A percentile compares a stretch with the other conserved stretches of the same genome.
Evolutionary conservation across 2,113 vertebrate species (phyloP).

Genomic region (Barbus barbus): DNA sequence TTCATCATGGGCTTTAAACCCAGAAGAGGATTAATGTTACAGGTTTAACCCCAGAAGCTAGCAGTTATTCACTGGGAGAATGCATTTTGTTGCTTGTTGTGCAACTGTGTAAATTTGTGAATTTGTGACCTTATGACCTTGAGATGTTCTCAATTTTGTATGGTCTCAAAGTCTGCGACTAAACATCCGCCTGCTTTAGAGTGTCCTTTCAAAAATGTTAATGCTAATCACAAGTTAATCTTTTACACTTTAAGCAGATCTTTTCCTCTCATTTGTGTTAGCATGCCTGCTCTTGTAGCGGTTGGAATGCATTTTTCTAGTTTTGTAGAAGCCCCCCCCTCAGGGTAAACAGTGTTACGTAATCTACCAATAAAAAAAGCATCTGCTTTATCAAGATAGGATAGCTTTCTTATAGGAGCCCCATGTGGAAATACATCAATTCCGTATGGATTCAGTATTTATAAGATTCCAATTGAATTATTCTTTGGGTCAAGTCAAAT

Average conservation of each 20-base stretch:
- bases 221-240: neutral
- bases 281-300: constrained; percentile 3
- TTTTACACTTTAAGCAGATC: neutral
- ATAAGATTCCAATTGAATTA: neutral
- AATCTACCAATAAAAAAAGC: neutral
- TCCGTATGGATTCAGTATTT: neutral
- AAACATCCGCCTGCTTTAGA: neutral
- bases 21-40: neutral
- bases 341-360: neutral
- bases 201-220: neutral
- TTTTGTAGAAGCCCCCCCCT: constrained; percentile 16
- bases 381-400: neutral
- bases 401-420: neutral
- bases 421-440: neutral
- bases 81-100: neutral
- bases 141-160: neutral
- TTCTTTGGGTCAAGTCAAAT: neutral
- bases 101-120: neutral
- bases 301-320: constrained; percentile 15
- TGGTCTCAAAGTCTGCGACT: constrained; percentile 8
- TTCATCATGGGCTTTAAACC: neutral
- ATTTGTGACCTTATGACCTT: constrained; percentile 21
- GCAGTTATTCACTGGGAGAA: constrained; percentile 21
- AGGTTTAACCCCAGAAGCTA: neutral
- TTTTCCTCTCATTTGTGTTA: neutral